Evolutionary conservation across 2,113 vertebrate genomes (phyloP), one percentile per base, ranked within the genome.

Genomic region (Dipodomys ordii): DNA sequence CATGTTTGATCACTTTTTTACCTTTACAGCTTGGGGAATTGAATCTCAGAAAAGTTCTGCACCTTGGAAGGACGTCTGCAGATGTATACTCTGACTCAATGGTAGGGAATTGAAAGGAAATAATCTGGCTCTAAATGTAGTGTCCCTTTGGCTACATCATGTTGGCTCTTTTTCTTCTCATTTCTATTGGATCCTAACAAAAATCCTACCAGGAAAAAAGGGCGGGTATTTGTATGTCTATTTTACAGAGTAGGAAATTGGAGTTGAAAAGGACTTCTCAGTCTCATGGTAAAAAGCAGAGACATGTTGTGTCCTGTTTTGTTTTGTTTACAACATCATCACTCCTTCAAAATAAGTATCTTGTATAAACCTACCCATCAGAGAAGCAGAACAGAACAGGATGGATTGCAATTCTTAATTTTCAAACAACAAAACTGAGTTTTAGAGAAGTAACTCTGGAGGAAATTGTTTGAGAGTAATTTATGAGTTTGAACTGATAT

Each of bases 1-100:
- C 27, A 88, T 39, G 25, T 19, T 39, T 87, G 69, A 64, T 32
- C 18, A 22, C 3, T 30, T 49, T 49, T 57, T 27, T 28, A 2
- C 46, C 19, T 67, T 67, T 95, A 82, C 3, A 67, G 62, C 12
- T 20, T 69, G 49, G 67, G 90, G 96, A 95, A 20, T 3, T 3
- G 28, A 92, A 74, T 30, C 32, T n/a, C 1, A 15, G 39, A 3
- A 32, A 69, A 0, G 13, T n/a, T 64, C 35, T 23, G 60, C 77
- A 10, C 65, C 60, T 77, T 12, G 1, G 81, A 87, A 91, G 11
- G 20, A 83, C 83, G 65, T 72, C 65, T 92, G 16, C 16, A 30
- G 32, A 71, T 67, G 49, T 22, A 22, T 73, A 35, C 0, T 4
- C 7, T 39, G 44, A 65, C 71, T n/a, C 77, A 80, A 28, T 53